Base-by-base conservation (phyloP, 2,888 invertebrate genomes). In the Apomyelois bistriatella region DNA sequence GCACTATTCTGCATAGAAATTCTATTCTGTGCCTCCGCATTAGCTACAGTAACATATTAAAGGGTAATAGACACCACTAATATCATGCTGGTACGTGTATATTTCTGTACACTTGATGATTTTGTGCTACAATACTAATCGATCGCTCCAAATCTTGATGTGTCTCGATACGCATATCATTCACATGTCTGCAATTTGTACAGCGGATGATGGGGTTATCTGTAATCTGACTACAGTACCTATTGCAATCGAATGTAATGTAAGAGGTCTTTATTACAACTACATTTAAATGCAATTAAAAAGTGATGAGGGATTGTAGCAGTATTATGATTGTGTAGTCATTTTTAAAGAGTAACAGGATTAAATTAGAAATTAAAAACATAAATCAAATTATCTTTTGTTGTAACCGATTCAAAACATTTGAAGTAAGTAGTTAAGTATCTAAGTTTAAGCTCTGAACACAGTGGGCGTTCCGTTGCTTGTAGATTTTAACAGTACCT, bases 91-190 rank as follows among this genome's bases (percentile, higher is more conserved):
- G 5, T 22, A 22, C 22, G 3, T 22, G 22, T 32, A 32, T 8
- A 3, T 9, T 16, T 40, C 16, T 40, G 40, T 9, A 10, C 40
- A 35, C 16, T 32, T 12, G 9, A 9, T 46, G 32, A 1, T n/a
- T 46, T 46, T 32, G 36, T 16, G 35, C 16, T 17, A 13, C 49
- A 53, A 41, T 54, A 49, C 53, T 51, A 50, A 54, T 54, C 55
- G 53, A 53, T 47, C 38, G 53, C 32, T 53, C 32, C 37, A 50
- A 43, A 52, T 52, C 52, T 52, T 52, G 58, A 58, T 58, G 51
- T 42, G 49, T 58, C 48, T 52, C 46, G 58, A 58, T 56, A 58
- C 28, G 43, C 43, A 40, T 53, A 53, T 55, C 53, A 53, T 53
- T 54, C 52, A 32, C 49, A 41, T 41, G 49, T 53, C 28, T 30